These are phyloP conservation scores for Copsychus sechellarum DNA, from an alignment of 2,113 vertebrate species.

Conservation along the genomic window DNA sequence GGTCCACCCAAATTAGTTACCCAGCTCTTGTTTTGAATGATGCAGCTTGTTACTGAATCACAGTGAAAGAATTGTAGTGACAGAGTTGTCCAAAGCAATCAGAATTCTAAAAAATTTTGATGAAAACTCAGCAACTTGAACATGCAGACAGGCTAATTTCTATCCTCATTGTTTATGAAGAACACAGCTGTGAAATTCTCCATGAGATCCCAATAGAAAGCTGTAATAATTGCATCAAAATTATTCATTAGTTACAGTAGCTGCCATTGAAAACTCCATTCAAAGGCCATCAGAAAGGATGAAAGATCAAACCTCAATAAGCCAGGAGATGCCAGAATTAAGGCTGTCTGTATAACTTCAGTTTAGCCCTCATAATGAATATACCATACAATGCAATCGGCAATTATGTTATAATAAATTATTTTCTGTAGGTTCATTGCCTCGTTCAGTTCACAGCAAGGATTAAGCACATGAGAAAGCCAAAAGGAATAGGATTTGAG, in stretches of 20 bases:
- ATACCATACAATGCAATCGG: background rate
- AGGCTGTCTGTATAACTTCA: background rate
- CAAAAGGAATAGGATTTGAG: background rate
- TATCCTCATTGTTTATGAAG: background rate
- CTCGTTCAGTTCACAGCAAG: background rate
- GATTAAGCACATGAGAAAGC: background rate
- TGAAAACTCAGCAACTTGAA: background rate
- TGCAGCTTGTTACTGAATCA: background rate
- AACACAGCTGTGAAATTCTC: background rate
- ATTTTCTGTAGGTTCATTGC: slow-evolving; percentile 28
- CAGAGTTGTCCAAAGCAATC: background rate
- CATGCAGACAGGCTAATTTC: background rate
- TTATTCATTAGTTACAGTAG: background rate
- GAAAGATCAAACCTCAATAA: background rate
- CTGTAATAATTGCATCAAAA: background rate
- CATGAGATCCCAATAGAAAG: background rate
- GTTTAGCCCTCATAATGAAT: background rate
- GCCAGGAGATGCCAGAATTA: background rate
- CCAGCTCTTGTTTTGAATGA: background rate
- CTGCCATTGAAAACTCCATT: background rate
- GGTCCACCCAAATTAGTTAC: background rate
- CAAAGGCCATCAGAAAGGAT: background rate
- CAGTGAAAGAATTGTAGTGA: background rate
- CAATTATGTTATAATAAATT: background rate
- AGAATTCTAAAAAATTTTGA: background rate